Evolutionary conservation across 2,113 vertebrate species (phyloP).

Genomic region (Mohoua ochrocephala): DNA sequence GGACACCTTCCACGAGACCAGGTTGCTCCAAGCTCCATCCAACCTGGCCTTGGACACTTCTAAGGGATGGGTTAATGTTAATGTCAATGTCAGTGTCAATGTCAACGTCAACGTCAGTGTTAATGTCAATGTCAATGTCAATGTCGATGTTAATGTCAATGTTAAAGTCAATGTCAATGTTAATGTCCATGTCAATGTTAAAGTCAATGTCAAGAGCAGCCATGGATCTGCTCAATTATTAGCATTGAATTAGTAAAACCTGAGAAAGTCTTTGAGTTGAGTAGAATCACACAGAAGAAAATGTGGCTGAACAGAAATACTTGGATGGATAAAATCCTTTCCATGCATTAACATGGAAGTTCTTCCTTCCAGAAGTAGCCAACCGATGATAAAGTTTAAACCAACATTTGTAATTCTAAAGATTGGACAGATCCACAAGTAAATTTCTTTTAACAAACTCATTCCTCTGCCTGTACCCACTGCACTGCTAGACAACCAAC

Average conservation of each 20-base stretch:
- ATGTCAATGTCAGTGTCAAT: no score
- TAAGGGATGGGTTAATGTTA: background rate
- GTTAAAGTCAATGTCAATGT: background rate
- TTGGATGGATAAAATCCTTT: background rate
- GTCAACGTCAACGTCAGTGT: no score
- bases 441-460: background rate
- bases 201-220: background rate
- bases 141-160: background rate
- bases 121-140: no score
- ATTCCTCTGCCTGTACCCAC: background rate
- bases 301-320: background rate
- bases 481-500: background rate
- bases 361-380: background rate
- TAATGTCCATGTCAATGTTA: background rate
- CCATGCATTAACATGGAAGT: background rate
- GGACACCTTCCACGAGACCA: background rate
- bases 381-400: background rate
- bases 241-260: background rate
- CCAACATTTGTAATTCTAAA: background rate
- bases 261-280: background rate
- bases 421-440: background rate
- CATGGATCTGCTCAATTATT: background rate
- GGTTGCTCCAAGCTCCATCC: background rate
- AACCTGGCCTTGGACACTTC: background rate
- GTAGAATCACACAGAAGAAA: background rate